phyloP scores from a whole-genome alignment of 2,113 vertebrate species.

The Fregata magnificens region DNA sequence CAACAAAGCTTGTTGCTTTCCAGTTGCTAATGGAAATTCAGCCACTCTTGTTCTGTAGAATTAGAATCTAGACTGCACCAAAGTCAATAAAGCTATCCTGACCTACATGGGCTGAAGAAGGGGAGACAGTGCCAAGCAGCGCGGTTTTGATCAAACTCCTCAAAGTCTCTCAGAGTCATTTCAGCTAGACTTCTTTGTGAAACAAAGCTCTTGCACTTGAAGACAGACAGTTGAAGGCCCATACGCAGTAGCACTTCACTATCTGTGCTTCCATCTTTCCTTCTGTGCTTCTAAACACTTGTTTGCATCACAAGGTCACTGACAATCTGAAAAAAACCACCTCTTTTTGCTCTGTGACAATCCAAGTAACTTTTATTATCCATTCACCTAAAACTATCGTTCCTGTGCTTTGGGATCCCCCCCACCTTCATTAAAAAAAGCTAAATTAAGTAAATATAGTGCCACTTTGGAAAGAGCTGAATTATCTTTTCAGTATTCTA shows the following conservation, averaged over 20 bases:
- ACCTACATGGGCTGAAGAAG: not conserved
- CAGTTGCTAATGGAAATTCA: not conserved
- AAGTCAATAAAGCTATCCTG: not conserved
- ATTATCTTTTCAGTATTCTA: not conserved
- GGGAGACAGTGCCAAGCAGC: not conserved
- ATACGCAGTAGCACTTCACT: not conserved
- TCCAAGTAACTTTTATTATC: not conserved
- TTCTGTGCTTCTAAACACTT: not conserved
- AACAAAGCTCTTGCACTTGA: not conserved
- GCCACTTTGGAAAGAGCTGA: not conserved
- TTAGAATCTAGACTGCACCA: not conserved
- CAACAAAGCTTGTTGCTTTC: not conserved
- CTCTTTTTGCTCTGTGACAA: not conserved
- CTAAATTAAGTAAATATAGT: not conserved
- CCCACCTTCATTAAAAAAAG: not conserved
- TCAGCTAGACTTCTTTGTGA: not conserved
- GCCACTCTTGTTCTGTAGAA: not conserved
- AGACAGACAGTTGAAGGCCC: not conserved
- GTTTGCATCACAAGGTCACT: not conserved
- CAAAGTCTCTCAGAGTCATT: not conserved
- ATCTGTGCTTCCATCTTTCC: not conserved
- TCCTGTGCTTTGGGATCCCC: not conserved
- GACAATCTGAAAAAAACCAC: not conserved
- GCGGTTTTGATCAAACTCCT: not conserved
- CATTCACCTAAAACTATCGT: not conserved